Percentiles rank a stretch among this genome's conserved stretches.
These are phyloP conservation scores for Epicauta chinensis DNA, from an alignment of 1,140 invertebrate species.

Conservation along the genomic window DNA sequence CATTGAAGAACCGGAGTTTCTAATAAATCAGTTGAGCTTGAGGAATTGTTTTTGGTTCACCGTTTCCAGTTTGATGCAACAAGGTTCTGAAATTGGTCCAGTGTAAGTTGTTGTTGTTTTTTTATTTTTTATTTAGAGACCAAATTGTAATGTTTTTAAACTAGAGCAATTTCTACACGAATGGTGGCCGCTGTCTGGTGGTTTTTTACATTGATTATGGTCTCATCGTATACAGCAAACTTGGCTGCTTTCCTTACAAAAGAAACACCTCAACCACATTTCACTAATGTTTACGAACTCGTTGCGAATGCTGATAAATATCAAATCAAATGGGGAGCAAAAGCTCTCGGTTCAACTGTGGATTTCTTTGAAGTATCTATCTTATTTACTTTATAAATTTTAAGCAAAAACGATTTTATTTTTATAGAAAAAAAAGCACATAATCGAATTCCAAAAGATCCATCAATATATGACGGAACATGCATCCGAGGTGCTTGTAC, in stretches of 20 bases:
- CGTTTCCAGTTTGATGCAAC: conserved; percentile 72
- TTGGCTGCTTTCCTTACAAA: conserved; percentile 85
- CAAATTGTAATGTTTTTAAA: no score
- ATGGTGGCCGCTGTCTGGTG: conserved; percentile 79
- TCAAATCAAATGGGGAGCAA: conserved; percentile 65
- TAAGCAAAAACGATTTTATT: conserved; percentile 68
- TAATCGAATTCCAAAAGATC: conserved; percentile 59
- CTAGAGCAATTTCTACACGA: conserved; percentile 68
- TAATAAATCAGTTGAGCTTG: conserved; percentile 78
- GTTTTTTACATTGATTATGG: conserved; percentile 91
- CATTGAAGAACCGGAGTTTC: conserved; percentile 61
- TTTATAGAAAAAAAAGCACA: conserved; percentile 55
- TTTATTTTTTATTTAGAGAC: no score
- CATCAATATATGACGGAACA: conserved; percentile 62
- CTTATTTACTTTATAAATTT: conserved; percentile 51
- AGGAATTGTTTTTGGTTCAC: conserved; percentile 80
- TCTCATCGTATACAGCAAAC: conserved; percentile 92
- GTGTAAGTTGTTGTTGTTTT: conserved; percentile 47
- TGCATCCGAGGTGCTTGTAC: conserved; percentile 54
- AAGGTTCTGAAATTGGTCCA: conserved; percentile 76
- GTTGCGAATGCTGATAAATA: conserved; percentile 69
- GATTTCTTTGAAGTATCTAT: conserved; percentile 46
- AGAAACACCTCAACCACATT: conserved; percentile 61
- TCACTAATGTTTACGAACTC: conserved; percentile 71
- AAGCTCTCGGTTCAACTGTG: conserved; percentile 52